A percentile compares a stretch with the other conserved stretches of the same genome.
Evolutionary conservation across 2,888 invertebrate species (phyloP).

Genomic region (Machimus atricapillus): DNA sequence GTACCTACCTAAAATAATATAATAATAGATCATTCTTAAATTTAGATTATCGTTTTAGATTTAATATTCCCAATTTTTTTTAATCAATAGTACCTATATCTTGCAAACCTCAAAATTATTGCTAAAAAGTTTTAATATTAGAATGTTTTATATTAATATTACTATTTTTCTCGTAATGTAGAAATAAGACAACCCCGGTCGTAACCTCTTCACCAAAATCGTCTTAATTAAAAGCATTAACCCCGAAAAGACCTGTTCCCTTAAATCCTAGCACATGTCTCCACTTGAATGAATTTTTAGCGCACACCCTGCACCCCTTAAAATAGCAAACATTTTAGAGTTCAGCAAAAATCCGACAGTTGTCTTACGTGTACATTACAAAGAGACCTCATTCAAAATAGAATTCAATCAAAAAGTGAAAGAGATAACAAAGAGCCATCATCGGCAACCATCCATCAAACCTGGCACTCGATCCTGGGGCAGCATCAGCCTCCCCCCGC

Average conservation of each 20-base stretch:
- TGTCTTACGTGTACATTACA: conserved; percentile 44
- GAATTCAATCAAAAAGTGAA: conserved; percentile 46
- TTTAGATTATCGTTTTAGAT: no score
- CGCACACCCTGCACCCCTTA: background rate
- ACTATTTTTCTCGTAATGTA: no score
- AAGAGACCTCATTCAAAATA: conserved; percentile 19
- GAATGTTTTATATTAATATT: no score
- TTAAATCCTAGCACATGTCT: conserved; percentile 13
- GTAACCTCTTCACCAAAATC: background rate
- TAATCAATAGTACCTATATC: no score
- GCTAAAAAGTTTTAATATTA: no score
- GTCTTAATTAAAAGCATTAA: conserved; percentile 7
- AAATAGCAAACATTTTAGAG: background rate
- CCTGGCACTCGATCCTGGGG: background rate
- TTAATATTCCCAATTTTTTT: no score
- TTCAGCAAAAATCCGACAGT: conserved; percentile 43
- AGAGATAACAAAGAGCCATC: conserved; percentile 47
- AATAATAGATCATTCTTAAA: no score
- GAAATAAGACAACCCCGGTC: no score
- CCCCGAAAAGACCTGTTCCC: background rate
- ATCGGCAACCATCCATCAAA: conserved; percentile 46
- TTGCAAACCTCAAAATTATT: no score
- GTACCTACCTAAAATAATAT: no score
- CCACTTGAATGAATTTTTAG: background rate
- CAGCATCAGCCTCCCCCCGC: background rate